phyloP scores from a whole-genome alignment of 2,888 invertebrate species.

The Thera obeliscata region DNA sequence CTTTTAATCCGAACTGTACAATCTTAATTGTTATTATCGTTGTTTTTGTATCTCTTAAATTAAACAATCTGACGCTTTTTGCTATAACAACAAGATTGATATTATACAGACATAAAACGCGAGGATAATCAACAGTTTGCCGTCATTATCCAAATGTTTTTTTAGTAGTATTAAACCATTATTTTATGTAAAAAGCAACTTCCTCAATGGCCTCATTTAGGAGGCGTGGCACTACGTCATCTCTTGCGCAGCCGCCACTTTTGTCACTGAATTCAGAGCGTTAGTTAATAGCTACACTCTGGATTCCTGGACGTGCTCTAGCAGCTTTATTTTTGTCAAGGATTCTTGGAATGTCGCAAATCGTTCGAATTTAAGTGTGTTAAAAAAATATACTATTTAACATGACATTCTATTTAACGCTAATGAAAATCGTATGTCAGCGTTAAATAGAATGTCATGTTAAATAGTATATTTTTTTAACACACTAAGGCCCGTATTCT shows the following conservation, averaged over 20 bases:
- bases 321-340: constrained; percentile 30
- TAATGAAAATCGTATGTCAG: no score
- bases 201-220: constrained; percentile 43
- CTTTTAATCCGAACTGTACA: constrained; percentile 24
- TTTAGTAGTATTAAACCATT: background rate
- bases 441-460: no score
- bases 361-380: background rate
- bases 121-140: background rate
- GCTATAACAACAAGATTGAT: background rate
- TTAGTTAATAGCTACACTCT: constrained; percentile 25
- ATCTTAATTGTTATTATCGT: constrained; percentile 24
- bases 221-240: constrained; percentile 64
- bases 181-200: constrained; percentile 17
- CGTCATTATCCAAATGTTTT: background rate
- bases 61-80: constrained; percentile 4
- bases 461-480: no score
- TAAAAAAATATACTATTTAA: background rate
- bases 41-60: constrained; percentile 14
- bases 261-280: constrained; percentile 19
- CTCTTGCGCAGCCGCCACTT: constrained; percentile 26
- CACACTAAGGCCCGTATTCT: no score
- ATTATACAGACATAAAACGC: background rate
- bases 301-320: constrained; percentile 17
- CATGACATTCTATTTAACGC: no score
- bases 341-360: constrained; percentile 20